These are phyloP conservation scores for Sesamia nonagrioides DNA, from an alignment of 1,140 invertebrate genomes.

Conservation along the genomic window DNA sequence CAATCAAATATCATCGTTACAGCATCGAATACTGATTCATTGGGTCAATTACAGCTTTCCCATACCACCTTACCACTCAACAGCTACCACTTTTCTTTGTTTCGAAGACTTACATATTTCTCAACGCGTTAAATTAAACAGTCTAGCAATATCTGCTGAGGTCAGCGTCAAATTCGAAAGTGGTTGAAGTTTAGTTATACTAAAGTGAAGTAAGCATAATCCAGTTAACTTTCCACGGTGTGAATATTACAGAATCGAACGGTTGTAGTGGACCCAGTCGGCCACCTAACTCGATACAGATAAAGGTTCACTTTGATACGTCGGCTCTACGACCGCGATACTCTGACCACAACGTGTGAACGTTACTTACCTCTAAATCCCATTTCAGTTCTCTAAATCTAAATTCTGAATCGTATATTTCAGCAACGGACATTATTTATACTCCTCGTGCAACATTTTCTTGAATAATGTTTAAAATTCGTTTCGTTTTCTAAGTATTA, in stretches of 20 bases:
- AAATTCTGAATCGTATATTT: slow-evolving; percentile 52
- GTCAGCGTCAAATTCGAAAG: slow-evolving; percentile 4
- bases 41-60: no score
- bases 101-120: no score
- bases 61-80: no score
- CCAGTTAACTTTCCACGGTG: no score
- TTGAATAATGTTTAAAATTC: slow-evolving; percentile 35
- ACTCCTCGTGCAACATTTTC: slow-evolving; percentile 28
- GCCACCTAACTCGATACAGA: slow-evolving; percentile 14
- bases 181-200: background rate
- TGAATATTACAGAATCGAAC: no score
- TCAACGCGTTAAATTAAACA: slow-evolving; percentile 4
- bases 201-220: background rate
- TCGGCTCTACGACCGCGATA: slow-evolving; percentile 3
- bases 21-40: no score
- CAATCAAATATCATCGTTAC: no score
- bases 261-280: background rate
- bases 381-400: slow-evolving; percentile 48
- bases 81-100: no score
- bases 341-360: slow-evolving; percentile 5
- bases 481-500: slow-evolving; percentile 36
- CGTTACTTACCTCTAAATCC: slow-evolving; percentile 49
- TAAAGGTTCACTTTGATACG: slow-evolving; percentile 18
- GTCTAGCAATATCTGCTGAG: background rate
- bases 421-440: slow-evolving; percentile 46